phyloP scores from a whole-genome alignment of 2,113 vertebrate species.

The Choloepus hoffmanni region DNA sequence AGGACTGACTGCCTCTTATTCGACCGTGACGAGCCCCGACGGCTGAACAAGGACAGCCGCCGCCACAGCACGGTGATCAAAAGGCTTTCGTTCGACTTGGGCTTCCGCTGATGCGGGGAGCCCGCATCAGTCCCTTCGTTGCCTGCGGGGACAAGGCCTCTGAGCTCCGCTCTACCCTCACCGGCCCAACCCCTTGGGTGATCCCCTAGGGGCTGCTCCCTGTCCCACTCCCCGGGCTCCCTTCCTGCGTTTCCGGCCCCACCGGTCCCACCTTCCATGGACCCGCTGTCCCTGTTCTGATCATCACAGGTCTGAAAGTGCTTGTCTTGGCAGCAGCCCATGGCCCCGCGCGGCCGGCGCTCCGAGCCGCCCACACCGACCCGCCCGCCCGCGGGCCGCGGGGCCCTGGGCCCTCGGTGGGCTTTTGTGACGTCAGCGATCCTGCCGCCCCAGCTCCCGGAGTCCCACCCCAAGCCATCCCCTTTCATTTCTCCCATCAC shows the following conservation, averaged over 20 bases:
- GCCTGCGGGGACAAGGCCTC: neutral
- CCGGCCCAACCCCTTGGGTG: neutral
- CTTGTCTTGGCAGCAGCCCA: conserved; percentile 81
- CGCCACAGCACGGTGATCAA: conserved; percentile 79
- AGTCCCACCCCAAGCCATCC: neutral
- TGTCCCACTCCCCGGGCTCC: neutral
- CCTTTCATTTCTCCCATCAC: conserved; percentile 33
- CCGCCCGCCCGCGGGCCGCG: neutral
- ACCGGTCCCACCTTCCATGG: neutral
- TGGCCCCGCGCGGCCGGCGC: neutral
- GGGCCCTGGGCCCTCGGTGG: neutral
- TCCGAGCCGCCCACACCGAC: neutral
- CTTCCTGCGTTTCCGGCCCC: neutral
- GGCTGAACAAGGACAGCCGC: conserved; percentile 75
- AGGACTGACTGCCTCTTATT: neutral
- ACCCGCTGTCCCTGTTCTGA: neutral
- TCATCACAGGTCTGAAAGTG: neutral
- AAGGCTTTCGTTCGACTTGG: conserved; percentile 68
- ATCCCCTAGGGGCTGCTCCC: neutral
- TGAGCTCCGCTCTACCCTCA: neutral
- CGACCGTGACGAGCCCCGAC: conserved; percentile 34
- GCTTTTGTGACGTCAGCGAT: conserved; percentile 75
- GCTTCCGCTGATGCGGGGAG: fast-evolving
- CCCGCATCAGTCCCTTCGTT: neutral
- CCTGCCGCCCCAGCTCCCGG: neutral